Evolutionary conservation across 1,140 invertebrate species (phyloP).

Genomic region (Bombus picipes): DNA sequence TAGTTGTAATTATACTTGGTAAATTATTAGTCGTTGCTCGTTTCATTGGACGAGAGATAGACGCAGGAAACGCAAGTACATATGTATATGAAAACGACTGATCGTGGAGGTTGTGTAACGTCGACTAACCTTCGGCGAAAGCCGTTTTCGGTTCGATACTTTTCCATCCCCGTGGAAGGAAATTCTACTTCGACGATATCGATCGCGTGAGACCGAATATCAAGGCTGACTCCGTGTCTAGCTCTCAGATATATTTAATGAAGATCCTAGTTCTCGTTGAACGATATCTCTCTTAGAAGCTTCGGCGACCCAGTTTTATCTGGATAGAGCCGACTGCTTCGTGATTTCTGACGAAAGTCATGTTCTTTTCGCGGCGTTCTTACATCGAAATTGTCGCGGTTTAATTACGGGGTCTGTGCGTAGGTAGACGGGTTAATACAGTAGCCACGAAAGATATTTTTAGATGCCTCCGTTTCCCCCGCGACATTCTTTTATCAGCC

Average conservation of each 20-base stretch:
- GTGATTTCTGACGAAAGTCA: neutral
- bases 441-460: no score
- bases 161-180: neutral
- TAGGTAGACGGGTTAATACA: no score
- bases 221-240: slow-evolving; percentile 8
- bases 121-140: slow-evolving; percentile 16
- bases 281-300: neutral
- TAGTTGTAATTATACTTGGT: no score
- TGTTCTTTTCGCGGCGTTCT: neutral
- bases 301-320: neutral
- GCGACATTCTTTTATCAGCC: no score
- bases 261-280: slow-evolving; percentile 9
- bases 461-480: no score
- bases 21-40: no score
- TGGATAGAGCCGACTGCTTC: no score
- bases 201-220: slow-evolving; percentile 16
- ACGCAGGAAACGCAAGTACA: neutral
- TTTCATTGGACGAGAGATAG: neutral
- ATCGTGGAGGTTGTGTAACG: slow-evolving; percentile 17
- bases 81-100: neutral
- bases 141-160: slow-evolving; percentile 10
- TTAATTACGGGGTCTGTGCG: no score
- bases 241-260: slow-evolving; percentile 27
- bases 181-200: neutral
- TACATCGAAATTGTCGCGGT: no score